phyloP scores from a whole-genome alignment of 1,140 invertebrate species.

The Drosophila pseudoobscura region DNA sequence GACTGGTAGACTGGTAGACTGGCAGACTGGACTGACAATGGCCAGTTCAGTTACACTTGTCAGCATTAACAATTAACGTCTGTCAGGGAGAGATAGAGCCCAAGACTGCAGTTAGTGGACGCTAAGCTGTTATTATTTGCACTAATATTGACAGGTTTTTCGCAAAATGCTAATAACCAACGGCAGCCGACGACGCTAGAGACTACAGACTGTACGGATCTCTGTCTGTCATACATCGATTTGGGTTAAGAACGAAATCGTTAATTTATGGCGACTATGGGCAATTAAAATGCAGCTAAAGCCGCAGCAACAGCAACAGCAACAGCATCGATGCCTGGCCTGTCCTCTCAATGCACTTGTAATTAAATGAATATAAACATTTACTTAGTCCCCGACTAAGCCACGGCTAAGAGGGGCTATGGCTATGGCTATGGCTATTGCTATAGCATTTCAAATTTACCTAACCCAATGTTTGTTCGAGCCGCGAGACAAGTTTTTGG shows the following conservation, averaged over 20 bases:
- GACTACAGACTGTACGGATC: slow-evolving; percentile 28
- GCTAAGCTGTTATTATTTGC: slow-evolving; percentile 80
- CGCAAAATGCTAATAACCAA: slow-evolving; percentile 73
- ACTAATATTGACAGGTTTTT: slow-evolving; percentile 82
- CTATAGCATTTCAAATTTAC: slow-evolving; percentile 62
- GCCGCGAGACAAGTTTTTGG: slow-evolving; percentile 41
- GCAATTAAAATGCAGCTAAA: slow-evolving; percentile 74
- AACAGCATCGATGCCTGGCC: too few relatives aligned
- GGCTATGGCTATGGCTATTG: slow-evolving; percentile 54
- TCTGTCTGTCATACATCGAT: slow-evolving; percentile 45
- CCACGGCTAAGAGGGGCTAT: slow-evolving; percentile 32
- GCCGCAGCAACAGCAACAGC: slow-evolving; percentile 35
- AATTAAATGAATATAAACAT: slow-evolving; percentile 81
- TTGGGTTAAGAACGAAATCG: slow-evolving; percentile 78
- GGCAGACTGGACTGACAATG: slow-evolving; percentile 29
- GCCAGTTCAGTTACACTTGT: slow-evolving; percentile 65
- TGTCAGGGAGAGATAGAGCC: slow-evolving; percentile 45
- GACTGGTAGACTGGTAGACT: slow-evolving; percentile 21
- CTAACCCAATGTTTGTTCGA: slow-evolving; percentile 42
- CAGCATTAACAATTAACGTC: slow-evolving; percentile 79
- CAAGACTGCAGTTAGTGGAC: slow-evolving; percentile 51
- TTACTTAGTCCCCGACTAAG: slow-evolving; percentile 56
- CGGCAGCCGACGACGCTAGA: slow-evolving; percentile 9
- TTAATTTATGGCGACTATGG: slow-evolving; percentile 55
- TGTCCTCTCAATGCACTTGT: slow-evolving; percentile 62